phyloP scores from a whole-genome alignment of 1,140 invertebrate species.

The Zaprionus africanus region DNA sequence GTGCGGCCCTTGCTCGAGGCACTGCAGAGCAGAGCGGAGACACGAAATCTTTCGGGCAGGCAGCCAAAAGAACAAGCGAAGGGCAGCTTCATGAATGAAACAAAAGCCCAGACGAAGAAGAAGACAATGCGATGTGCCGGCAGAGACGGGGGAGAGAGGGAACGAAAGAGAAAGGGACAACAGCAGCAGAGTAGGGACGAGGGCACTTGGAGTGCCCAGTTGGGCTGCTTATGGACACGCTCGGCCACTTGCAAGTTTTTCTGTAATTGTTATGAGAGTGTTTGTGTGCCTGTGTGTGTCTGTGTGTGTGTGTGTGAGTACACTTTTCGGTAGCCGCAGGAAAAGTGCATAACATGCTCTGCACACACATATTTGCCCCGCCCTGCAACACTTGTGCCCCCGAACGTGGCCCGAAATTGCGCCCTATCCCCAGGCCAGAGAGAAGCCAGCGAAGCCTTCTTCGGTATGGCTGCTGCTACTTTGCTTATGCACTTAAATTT shows the following conservation, averaged over 20 bases:
- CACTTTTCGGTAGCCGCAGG: slow-evolving; percentile 78
- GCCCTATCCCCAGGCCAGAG: slow-evolving; percentile 21
- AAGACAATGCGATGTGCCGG: slow-evolving; percentile 6
- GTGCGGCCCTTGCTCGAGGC: slow-evolving; percentile 26
- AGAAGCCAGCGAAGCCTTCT: slow-evolving; percentile 5
- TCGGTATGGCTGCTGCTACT: slow-evolving; percentile 57
- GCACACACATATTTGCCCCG: background rate
- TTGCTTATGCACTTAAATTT: slow-evolving; percentile 80
- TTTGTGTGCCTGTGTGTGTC: slow-evolving; percentile 3
- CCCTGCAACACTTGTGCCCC: background rate
- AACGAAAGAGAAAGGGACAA: background rate
- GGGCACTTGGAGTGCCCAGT: slow-evolving; percentile 68
- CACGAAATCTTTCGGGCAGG: slow-evolving; percentile 59
- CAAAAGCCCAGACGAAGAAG: slow-evolving; percentile 61
- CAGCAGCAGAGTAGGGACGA: background rate
- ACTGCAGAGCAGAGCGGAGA: slow-evolving; percentile 41
- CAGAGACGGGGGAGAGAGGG: background rate
- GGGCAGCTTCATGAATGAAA: slow-evolving; percentile 75
- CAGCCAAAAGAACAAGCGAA: slow-evolving; percentile 39
- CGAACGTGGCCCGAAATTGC: slow-evolving; percentile 35
- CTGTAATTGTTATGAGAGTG: slow-evolving; percentile 20
- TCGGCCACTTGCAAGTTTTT: slow-evolving; percentile 72
- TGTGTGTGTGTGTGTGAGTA: slow-evolving; percentile 32
- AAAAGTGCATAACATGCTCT: slow-evolving; percentile 76
- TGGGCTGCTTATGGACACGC: slow-evolving; percentile 47